phyloP scores from a whole-genome alignment of 2,113 vertebrate species.

The Phylloscopus whistleri region DNA sequence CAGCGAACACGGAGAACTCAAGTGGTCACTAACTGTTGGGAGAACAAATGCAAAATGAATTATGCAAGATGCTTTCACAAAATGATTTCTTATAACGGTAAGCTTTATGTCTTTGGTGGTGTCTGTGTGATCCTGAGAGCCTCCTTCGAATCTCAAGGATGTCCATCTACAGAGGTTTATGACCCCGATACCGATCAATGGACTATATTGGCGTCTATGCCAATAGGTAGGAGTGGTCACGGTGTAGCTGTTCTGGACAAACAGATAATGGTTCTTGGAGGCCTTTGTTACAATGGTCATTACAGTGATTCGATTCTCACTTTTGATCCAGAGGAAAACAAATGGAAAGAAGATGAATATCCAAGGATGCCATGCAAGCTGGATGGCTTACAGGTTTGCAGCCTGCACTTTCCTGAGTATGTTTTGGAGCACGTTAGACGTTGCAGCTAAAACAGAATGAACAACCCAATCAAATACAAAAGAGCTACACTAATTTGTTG shows the following conservation, averaged over 20 bases:
- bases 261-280: slow-evolving; percentile 99
- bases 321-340: slow-evolving; percentile 97
- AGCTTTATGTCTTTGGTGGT: slow-evolving; percentile 97
- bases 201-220: slow-evolving; percentile 98
- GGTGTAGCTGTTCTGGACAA: slow-evolving; percentile 95
- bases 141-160: slow-evolving; percentile 98
- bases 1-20: slow-evolving; percentile 87
- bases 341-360: slow-evolving; percentile 99
- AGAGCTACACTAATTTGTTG: neutral
- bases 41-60: slow-evolving; percentile 99
- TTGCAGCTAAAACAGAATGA: slow-evolving; percentile 81
- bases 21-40: slow-evolving; percentile 94
- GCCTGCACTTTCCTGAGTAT: slow-evolving; percentile 95
- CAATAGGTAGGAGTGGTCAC: slow-evolving; percentile 97
- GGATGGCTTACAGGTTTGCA: slow-evolving; percentile 98
- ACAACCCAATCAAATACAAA: neutral
- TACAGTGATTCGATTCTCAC: slow-evolving; percentile 99
- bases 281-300: slow-evolving; percentile 98
- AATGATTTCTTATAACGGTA: slow-evolving; percentile 98
- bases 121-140: slow-evolving; percentile 97
- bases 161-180: slow-evolving; percentile 97
- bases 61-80: slow-evolving; percentile 99
- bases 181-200: slow-evolving; percentile 94
- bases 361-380: slow-evolving; percentile 99
- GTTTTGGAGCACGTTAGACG: slow-evolving; percentile 94